A percentile compares a stretch with the other conserved stretches of the same genome.
Conservation (phyloP, 1,140 invertebrate genomes). For the Caenorhabditis inopinata region DNA sequence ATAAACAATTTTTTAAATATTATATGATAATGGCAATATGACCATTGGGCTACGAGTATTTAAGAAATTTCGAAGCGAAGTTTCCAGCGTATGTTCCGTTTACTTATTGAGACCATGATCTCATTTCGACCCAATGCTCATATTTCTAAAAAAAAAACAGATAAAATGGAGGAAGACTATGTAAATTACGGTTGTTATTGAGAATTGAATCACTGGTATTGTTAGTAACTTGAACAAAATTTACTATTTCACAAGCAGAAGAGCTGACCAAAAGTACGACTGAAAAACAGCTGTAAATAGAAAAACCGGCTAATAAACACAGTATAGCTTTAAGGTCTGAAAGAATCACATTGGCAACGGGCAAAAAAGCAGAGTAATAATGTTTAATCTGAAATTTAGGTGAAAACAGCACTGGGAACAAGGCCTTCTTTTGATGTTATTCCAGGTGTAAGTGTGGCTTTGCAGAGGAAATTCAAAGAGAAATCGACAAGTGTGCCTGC, state of each 20-base stretch:
- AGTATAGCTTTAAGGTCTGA: not conserved
- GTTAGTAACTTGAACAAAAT: not conserved
- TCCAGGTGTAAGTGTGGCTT: slow-evolving; percentile 59
- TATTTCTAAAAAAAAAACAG: no score
- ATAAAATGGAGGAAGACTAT: no score
- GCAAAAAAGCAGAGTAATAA: not conserved
- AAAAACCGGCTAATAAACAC: slow-evolving; percentile 23
- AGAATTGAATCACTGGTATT: not conserved
- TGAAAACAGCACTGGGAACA: slow-evolving; percentile 61
- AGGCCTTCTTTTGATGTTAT: slow-evolving; percentile 62
- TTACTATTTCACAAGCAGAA: not conserved
- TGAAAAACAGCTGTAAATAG: not conserved
- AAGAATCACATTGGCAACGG: slow-evolving; percentile 14
- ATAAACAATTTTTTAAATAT: not conserved
- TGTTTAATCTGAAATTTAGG: slow-evolving; percentile 42
- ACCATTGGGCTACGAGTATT: no score
- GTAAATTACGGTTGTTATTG: no score
- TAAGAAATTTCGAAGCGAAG: no score
- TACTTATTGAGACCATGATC: no score
- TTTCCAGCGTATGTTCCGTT: no score
- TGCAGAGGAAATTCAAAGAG: slow-evolving; percentile 58
- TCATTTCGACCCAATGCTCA: no score
- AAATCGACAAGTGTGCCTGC: slow-evolving; percentile 57
- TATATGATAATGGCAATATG: no score
- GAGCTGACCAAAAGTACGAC: not conserved